These are phyloP conservation scores for Oryzias celebensis DNA, from an alignment of 2,113 vertebrate species.

Conservation along the genomic window DNA sequence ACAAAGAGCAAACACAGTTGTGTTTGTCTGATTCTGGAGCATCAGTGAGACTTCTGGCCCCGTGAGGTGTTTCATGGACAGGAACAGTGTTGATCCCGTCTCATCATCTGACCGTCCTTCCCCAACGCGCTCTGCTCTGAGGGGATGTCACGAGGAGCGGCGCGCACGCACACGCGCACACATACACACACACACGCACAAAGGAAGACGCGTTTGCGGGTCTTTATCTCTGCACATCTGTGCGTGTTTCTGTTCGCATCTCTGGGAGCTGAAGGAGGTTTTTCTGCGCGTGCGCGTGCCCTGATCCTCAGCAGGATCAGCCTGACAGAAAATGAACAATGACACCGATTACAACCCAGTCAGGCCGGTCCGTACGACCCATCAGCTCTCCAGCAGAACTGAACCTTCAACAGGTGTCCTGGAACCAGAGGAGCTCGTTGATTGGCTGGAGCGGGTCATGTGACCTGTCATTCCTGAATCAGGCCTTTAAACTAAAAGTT, in stretches of 20 bases:
- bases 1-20: slow-evolving; percentile 20
- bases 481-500: slow-evolving; percentile 21
- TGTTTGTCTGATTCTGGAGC: slow-evolving; percentile 28
- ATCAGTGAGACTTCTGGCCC: slow-evolving; percentile 42
- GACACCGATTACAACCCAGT: too few relatives aligned
- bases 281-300: slow-evolving; percentile 13
- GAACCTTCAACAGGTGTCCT: slow-evolving; percentile 59
- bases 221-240: slow-evolving; percentile 34
- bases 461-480: slow-evolving; percentile 42
- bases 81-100: slow-evolving; percentile 49
- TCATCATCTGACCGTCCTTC: slow-evolving; percentile 67
- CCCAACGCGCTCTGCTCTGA: slow-evolving; percentile 33
- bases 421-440: slow-evolving; percentile 13
- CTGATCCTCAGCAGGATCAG: not conserved
- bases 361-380: too few relatives aligned
- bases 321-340: too few relatives aligned
- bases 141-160: slow-evolving; percentile 61
- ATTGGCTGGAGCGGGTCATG: slow-evolving; percentile 55
- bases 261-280: slow-evolving; percentile 25
- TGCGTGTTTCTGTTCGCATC: slow-evolving; percentile 25
- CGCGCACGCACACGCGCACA: slow-evolving; percentile 7
- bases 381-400: not conserved
- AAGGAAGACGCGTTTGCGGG: slow-evolving; percentile 29
- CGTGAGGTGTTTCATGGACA: slow-evolving; percentile 59
- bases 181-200: not conserved